These are phyloP conservation scores for Coenobita brevimanus DNA, from an alignment of 1,140 invertebrate species.

Conservation along the genomic window DNA sequence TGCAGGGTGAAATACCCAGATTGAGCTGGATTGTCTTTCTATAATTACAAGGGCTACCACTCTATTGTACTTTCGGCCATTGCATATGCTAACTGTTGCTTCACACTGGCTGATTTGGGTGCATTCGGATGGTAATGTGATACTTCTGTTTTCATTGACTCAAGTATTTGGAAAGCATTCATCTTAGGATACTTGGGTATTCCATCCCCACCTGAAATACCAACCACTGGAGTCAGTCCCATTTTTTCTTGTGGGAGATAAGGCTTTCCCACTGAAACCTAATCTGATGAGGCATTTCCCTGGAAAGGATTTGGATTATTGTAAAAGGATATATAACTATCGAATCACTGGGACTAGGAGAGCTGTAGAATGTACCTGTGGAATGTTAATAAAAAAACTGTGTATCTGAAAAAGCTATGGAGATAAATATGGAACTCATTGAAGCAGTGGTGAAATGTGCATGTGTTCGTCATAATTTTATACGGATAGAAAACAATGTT, in stretches of 20 bases:
- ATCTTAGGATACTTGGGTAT: constrained; percentile 26
- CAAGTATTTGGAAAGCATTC: not conserved
- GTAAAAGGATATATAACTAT: constrained; percentile 34
- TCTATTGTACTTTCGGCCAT: no score
- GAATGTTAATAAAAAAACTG: constrained; percentile 39
- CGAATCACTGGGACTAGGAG: not conserved
- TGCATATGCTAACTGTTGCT: constrained; percentile 47
- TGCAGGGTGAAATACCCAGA: constrained; percentile 48
- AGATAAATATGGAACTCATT: not conserved
- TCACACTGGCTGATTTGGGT: constrained; percentile 30
- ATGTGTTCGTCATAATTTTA: not conserved
- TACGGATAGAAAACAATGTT: not conserved
- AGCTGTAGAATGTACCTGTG: constrained; percentile 37
- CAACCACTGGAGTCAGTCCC: constrained; percentile 17
- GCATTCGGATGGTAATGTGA: constrained; percentile 22
- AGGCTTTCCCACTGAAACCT: constrained; percentile 32
- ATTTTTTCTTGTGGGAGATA: not conserved
- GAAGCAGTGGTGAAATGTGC: not conserved
- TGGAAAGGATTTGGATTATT: constrained; percentile 44
- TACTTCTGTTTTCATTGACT: constrained; percentile 26
- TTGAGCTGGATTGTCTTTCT: constrained; percentile 46
- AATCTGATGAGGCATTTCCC: constrained; percentile 29
- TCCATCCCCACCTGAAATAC: constrained; percentile 18
- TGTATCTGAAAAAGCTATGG: not conserved
- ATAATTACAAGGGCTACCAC: constrained; percentile 47